Conservation (phyloP, 2,888 invertebrate species). For the Cataglyphis cursor region DNA sequence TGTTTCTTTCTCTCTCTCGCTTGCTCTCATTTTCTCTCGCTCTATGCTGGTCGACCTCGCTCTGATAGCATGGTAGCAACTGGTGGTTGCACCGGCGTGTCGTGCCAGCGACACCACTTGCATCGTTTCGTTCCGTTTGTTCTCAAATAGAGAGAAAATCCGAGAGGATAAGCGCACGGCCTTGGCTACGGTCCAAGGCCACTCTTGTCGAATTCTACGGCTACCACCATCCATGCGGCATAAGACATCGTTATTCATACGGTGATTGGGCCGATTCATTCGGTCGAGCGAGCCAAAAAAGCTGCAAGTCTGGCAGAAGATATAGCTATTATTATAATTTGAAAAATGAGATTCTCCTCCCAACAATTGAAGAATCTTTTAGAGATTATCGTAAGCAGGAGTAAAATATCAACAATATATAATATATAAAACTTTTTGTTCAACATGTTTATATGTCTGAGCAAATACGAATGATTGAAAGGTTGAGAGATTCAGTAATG, state of each 20-base stretch:
- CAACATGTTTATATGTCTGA: neutral
- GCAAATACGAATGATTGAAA: conserved; percentile 14
- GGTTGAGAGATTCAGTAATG: neutral
- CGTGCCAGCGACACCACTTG: conserved; percentile 83
- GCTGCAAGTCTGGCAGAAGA: neutral
- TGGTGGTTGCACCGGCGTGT: conserved; percentile 86
- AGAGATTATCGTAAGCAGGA: neutral
- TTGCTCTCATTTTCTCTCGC: conserved; percentile 63
- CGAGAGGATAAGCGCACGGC: conserved; percentile 81
- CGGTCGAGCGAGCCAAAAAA: neutral
- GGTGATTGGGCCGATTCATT: conserved; percentile 16
- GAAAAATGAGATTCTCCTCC: neutral
- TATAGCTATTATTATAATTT: conserved; percentile 1
- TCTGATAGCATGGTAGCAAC: conserved; percentile 83
- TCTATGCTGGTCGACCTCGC: conserved; percentile 64
- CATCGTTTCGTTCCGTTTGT: conserved; percentile 84
- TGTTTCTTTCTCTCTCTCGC: conserved; percentile 63
- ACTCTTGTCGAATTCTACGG: conserved; percentile 68
- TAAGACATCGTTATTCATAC: conserved; percentile 40
- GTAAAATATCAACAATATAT: neutral
- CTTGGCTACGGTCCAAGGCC: conserved; percentile 84
- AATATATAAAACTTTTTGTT: neutral
- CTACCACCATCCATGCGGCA: conserved; percentile 20
- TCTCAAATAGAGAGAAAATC: conserved; percentile 86
- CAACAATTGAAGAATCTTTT: neutral